Evolutionary conservation across 2,888 invertebrate species (phyloP).

Genomic region (Sphaerophoria taeniata): DNA sequence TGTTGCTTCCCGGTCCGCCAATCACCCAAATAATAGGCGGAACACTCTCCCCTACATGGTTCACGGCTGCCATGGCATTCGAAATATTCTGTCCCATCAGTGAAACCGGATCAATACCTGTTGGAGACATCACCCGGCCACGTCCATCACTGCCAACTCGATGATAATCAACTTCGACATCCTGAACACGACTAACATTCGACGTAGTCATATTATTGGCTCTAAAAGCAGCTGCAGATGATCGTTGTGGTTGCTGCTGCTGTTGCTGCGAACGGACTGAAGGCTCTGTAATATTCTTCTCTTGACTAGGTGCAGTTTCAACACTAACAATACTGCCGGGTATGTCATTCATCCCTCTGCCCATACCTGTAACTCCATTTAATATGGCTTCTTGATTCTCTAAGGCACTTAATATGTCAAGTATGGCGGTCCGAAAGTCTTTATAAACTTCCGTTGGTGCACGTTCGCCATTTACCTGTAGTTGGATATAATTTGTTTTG

Average conservation of each 20-base stretch:
- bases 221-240: conserved; percentile 65
- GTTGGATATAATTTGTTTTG: background rate
- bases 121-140: conserved; percentile 5
- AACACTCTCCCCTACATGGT: conserved; percentile 74
- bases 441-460: conserved; percentile 93
- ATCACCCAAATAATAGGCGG: conserved; percentile 86
- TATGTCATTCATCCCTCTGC: conserved; percentile 84
- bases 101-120: conserved; percentile 73
- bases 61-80: conserved; percentile 75
- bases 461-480: conserved; percentile 93
- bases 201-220: conserved; percentile 31
- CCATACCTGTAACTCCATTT: conserved; percentile 86
- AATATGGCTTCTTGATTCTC: conserved; percentile 86
- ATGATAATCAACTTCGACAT: conserved; percentile 73
- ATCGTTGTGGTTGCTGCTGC: conserved; percentile 49
- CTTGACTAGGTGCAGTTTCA: conserved; percentile 85
- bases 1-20: conserved; percentile 96
- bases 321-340: conserved; percentile 86
- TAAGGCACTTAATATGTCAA: conserved; percentile 89
- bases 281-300: conserved; percentile 80
- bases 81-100: conserved; percentile 73
- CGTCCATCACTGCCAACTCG: background rate
- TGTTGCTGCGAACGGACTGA: conserved; percentile 53
- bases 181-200: conserved; percentile 57
- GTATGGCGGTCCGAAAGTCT: conserved; percentile 91